Conservation (phyloP, 2,797 vertebrate genomes). For the Dryobates pubescens region DNA sequence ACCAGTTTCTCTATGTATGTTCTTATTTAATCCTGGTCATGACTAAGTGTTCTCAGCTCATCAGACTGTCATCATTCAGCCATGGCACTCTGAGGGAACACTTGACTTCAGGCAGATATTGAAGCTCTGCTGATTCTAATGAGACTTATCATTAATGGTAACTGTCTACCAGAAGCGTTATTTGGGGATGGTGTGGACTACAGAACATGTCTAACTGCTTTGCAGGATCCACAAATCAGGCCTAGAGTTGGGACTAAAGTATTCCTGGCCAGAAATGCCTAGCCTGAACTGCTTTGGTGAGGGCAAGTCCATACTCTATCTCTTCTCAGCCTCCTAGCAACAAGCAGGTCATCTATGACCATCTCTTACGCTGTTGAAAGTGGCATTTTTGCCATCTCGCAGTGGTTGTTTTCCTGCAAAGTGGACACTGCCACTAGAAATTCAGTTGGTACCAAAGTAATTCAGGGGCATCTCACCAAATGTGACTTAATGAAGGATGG, state of each 20-base stretch:
- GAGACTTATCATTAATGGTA: background rate
- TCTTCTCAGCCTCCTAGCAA: background rate
- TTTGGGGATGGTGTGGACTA: background rate
- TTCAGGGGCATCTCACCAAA: background rate
- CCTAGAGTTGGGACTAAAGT: background rate
- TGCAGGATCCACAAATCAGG: background rate
- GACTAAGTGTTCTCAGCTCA: background rate
- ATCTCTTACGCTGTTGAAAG: background rate
- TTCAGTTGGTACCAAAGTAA: background rate
- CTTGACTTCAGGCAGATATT: background rate
- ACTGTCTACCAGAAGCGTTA: background rate
- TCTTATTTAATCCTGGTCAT: background rate
- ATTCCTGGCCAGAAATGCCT: background rate
- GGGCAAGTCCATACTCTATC: background rate
- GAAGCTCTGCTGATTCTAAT: background rate
- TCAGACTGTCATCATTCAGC: background rate
- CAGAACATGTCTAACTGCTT: background rate
- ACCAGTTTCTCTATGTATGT: background rate
- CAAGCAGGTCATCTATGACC: background rate
- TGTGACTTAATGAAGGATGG: background rate
- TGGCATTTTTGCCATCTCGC: background rate
- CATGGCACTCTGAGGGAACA: rapidly evolving
- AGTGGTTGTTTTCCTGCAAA: background rate
- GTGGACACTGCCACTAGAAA: background rate
- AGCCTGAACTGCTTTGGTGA: background rate